These are phyloP conservation scores for Otocyon megalotis DNA, from an alignment of 2,113 vertebrate genomes.

Conservation along the genomic window DNA sequence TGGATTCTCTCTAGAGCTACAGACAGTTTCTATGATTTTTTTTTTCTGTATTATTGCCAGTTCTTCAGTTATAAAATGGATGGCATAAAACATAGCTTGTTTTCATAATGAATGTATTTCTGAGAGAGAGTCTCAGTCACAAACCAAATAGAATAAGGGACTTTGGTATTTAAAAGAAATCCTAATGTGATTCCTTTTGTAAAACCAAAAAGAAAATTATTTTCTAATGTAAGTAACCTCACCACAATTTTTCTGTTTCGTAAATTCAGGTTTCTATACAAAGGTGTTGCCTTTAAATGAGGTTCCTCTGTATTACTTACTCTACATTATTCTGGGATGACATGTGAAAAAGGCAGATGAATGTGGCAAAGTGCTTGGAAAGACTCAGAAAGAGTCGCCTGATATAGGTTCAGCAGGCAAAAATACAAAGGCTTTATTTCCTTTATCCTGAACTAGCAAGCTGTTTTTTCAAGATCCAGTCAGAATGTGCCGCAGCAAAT, in stretches of 20 bases:
- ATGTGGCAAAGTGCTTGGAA: neutral
- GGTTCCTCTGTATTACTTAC: neutral
- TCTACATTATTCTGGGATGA: neutral
- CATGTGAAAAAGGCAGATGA: neutral
- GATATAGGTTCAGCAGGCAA: neutral
- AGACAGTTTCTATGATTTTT: conserved; percentile 24
- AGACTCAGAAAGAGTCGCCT: neutral
- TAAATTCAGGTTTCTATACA: neutral
- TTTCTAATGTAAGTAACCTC: conserved; percentile 46
- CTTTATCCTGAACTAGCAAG: conserved; percentile 37
- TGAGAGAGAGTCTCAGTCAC: neutral
- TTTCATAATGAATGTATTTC: conserved; percentile 5
- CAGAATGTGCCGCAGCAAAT: conserved; percentile 32
- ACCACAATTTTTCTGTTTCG: neutral
- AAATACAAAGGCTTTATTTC: conserved; percentile 53
- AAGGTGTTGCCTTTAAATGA: neutral
- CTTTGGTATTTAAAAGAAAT: conserved; percentile 43
- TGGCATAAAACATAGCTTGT: conserved; percentile 15
- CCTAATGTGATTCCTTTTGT: neutral
- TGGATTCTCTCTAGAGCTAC: neutral
- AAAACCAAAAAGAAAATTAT: neutral
- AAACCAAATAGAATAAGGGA: conserved; percentile 2
- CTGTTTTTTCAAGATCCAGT: conserved; percentile 61
- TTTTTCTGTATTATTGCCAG: conserved; percentile 42
- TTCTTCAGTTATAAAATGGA: conserved; percentile 45